A percentile compares a stretch with the other conserved stretches of the same genome.
phyloP scores from a whole-genome alignment of 1,140 invertebrate species.

The Heterodera carotae region DNA sequence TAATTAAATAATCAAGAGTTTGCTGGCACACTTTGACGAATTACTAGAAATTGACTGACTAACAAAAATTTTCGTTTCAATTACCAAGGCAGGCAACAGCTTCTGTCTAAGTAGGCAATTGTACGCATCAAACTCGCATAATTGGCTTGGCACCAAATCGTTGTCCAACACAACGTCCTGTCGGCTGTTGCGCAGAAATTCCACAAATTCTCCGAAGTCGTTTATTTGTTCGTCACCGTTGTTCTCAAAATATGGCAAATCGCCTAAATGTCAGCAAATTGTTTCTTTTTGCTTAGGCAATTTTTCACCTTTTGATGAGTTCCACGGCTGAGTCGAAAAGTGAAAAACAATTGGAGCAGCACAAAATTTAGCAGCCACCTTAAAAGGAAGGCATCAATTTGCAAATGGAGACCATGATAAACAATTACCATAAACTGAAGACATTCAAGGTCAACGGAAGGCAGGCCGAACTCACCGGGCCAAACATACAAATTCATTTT shows the following conservation, averaged over 20 bases:
- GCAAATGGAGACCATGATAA: constrained; percentile 17
- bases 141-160: constrained; percentile 33
- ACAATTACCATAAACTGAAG: constrained; percentile 57
- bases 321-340: constrained; percentile 35
- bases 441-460: constrained; percentile 51
- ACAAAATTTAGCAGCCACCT: constrained; percentile 44
- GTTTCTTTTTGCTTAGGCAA: background rate
- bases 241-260: constrained; percentile 38
- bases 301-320: constrained; percentile 33
- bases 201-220: constrained; percentile 43
- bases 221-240: constrained; percentile 31
- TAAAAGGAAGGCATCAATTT: constrained; percentile 28
- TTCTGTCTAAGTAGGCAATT: constrained; percentile 36
- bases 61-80: background rate
- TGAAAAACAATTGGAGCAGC: constrained; percentile 44
- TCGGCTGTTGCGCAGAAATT: constrained; percentile 44
- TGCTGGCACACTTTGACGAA: too few species aligned
- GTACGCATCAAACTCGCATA: constrained; percentile 43
- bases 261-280: constrained; percentile 32
- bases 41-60: too few species aligned
- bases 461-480: constrained; percentile 60
- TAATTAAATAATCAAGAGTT: constrained; percentile 25
- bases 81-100: constrained; percentile 36
- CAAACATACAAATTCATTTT: constrained; percentile 53
- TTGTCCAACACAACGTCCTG: constrained; percentile 45